Conservation (phyloP, 92 coral and sea anemone genomes). For the Isaurus tuberculatus region DNA sequence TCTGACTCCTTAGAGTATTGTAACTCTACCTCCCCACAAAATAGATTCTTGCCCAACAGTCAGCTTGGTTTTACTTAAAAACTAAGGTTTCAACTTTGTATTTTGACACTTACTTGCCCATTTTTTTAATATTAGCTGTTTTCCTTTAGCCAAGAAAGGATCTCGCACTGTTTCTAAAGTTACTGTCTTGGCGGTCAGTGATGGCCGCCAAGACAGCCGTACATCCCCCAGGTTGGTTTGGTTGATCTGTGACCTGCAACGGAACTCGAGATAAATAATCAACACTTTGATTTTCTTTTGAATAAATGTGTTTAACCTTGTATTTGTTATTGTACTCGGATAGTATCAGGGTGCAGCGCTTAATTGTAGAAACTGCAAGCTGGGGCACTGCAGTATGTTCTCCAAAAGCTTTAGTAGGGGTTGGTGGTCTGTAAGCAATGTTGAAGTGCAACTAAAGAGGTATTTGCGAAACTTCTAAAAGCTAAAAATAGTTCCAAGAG, state of each 20-base stretch:
- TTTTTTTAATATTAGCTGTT: constrained; percentile 34
- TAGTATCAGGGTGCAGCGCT: constrained; percentile 51
- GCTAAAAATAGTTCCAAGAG: constrained; percentile 44
- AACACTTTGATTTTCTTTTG: constrained; percentile 54
- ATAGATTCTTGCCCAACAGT: constrained; percentile 32
- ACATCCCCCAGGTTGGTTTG: constrained; percentile 36
- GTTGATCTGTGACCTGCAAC: constrained; percentile 32
- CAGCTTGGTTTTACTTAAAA: background rate
- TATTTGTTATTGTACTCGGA: constrained; percentile 51
- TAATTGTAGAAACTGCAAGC: constrained; percentile 55
- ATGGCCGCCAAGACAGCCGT: constrained; percentile 13
- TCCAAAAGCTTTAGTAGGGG: constrained; percentile 36
- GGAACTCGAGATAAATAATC: constrained; percentile 56
- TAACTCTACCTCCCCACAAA: constrained; percentile 9
- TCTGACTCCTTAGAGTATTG: background rate
- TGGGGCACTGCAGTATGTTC: constrained; percentile 54
- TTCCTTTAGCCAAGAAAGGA: constrained; percentile 24
- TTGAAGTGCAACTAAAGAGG: constrained; percentile 28
- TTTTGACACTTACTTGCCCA: background rate
- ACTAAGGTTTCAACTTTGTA: constrained; percentile 11
- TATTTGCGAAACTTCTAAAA: constrained; percentile 47
- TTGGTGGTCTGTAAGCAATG: constrained; percentile 40
- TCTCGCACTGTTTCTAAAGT: constrained; percentile 46
- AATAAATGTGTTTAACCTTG: constrained; percentile 40
- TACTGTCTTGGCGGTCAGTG: constrained; percentile 49